These are phyloP conservation scores for Drosophila yooni DNA, from an alignment of 2,888 invertebrate species.

Conservation along the genomic window DNA sequence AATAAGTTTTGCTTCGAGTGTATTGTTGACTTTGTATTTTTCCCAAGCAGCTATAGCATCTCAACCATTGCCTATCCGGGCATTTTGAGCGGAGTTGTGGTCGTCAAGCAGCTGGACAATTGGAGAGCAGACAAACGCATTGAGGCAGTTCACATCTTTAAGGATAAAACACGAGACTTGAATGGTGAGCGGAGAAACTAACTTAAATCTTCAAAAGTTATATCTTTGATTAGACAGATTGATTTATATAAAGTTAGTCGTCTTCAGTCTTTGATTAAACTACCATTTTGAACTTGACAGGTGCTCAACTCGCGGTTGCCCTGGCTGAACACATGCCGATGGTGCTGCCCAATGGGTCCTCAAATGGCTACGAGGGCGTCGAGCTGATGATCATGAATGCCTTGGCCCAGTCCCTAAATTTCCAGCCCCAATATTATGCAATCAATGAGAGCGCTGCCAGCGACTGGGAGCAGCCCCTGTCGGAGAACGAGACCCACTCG, in stretches of 20 bases:
- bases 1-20: not conserved
- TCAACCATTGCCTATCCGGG: conserved; percentile 91
- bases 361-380: conserved; percentile 70
- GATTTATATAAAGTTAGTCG: not conserved
- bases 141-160: conserved; percentile 75
- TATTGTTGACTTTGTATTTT: no score
- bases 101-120: conserved; percentile 88
- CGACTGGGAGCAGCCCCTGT: conserved; percentile 80
- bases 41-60: conserved; percentile 87
- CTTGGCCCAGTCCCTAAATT: conserved; percentile 90
- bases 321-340: conserved; percentile 82
- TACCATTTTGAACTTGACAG: conserved; percentile 49
- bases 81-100: conserved; percentile 86
- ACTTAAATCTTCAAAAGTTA: not conserved
- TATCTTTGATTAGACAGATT: accelerated
- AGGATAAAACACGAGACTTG: conserved; percentile 83
- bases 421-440: conserved; percentile 89
- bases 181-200: conserved; percentile 60
- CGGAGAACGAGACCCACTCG: conserved; percentile 88
- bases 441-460: conserved; percentile 87
- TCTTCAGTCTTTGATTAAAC: not conserved
- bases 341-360: conserved; percentile 64
- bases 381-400: conserved; percentile 85
- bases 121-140: conserved; percentile 88
- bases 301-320: conserved; percentile 71